These are phyloP conservation scores for Hyla sarda DNA, from an alignment of 2,113 vertebrate species.

Conservation along the genomic window DNA sequence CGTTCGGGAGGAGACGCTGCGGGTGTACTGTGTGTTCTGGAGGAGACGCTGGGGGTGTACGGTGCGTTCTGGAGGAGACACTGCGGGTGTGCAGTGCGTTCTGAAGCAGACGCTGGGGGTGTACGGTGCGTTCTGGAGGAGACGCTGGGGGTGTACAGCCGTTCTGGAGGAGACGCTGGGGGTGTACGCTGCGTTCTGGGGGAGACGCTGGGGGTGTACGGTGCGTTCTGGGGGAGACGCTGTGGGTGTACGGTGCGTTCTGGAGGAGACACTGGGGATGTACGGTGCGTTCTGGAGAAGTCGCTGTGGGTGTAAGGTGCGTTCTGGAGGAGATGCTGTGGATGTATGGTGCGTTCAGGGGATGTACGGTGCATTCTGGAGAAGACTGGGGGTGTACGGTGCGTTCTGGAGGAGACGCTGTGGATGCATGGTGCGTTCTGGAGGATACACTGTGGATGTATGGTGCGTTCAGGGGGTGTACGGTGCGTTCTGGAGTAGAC, in stretches of 20 bases:
- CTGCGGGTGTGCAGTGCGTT: too few species aligned
- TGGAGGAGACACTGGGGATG: too few species aligned
- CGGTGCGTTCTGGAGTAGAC: constrained; percentile 78
- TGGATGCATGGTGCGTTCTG: constrained; percentile 80
- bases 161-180: too few species aligned
- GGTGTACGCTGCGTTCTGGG: constrained; percentile 79
- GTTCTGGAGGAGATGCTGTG: constrained; percentile 71
- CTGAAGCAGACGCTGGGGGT: too few species aligned
- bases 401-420: constrained; percentile 64
- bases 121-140: constrained; percentile 81
- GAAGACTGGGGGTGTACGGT: constrained; percentile 88
- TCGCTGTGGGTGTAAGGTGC: constrained; percentile 84
- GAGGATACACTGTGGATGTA: too few species aligned
- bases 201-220: constrained; percentile 76
- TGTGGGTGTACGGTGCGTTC: constrained; percentile 81
- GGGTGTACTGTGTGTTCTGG: constrained; percentile 80
- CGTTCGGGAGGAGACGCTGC: constrained; percentile 68
- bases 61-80: constrained; percentile 79
- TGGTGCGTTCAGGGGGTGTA: too few species aligned
- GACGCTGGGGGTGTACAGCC: too few species aligned
- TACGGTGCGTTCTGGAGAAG: too few species aligned
- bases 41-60: constrained; percentile 73
- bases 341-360: constrained; percentile 79
- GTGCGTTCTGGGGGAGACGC: constrained; percentile 70
- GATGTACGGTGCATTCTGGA: too few species aligned